phyloP scores from a whole-genome alignment of 2,888 invertebrate species.

The Apoda limacodes region DNA sequence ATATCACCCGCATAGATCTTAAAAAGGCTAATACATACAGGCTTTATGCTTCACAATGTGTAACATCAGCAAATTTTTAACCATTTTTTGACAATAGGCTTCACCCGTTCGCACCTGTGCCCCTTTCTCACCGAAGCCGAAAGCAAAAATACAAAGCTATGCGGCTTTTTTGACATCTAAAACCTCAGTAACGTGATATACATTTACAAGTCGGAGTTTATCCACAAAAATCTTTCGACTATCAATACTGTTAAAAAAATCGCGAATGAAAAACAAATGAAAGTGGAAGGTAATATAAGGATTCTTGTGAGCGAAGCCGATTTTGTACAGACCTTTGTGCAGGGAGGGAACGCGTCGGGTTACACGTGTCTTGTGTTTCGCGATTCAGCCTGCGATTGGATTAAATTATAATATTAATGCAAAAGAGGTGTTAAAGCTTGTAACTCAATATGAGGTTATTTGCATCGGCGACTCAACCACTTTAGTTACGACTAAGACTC shows the following conservation, averaged over 20 bases:
- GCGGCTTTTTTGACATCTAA: constrained; percentile 46
- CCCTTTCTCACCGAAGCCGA: constrained; percentile 26
- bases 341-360: constrained; percentile 25
- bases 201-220: constrained; percentile 32
- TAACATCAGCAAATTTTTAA: constrained; percentile 33
- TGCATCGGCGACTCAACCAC: too few relatives aligned
- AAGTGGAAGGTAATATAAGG: constrained; percentile 15
- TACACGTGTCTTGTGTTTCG: constrained; percentile 19
- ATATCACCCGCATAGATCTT: constrained; percentile 36
- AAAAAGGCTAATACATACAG: constrained; percentile 28
- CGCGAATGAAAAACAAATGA: constrained; percentile 22
- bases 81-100: constrained; percentile 20
- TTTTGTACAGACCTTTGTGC: constrained; percentile 30
- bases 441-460: constrained; percentile 8
- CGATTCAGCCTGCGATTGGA: constrained; percentile 8
- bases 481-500: too few relatives aligned
- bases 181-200: constrained; percentile 44
- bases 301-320: constrained; percentile 13
- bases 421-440: constrained; percentile 29
- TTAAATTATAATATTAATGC: constrained; percentile 7
- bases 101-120: constrained; percentile 58
- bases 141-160: constrained; percentile 18
- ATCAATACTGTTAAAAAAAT: constrained; percentile 8
- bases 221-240: constrained; percentile 18
- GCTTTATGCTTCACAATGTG: constrained; percentile 27